phyloP scores from a whole-genome alignment of 2,797 vertebrate species.

The Oophaga sylvatica region DNA sequence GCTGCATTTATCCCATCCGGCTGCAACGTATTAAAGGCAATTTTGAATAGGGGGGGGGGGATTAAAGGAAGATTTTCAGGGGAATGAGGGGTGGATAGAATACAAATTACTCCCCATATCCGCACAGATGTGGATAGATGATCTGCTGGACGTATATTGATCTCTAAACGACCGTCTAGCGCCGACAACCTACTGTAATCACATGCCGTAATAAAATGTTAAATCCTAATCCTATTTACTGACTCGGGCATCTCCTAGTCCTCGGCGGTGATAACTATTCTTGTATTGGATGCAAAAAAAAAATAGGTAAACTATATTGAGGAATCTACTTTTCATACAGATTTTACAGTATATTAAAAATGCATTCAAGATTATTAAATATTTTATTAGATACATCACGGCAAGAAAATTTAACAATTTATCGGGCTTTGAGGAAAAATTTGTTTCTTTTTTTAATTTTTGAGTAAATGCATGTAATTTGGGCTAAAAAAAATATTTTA shows the following conservation, averaged over 20 bases:
- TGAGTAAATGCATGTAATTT: too few relatives aligned
- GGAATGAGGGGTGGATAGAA: constrained; percentile 3
- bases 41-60: constrained; percentile 26
- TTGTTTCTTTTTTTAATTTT: too few relatives aligned
- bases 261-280: background rate
- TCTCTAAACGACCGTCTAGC: constrained; percentile 34
- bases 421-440: too few relatives aligned
- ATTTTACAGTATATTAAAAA: background rate
- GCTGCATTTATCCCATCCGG: constrained; percentile 2
- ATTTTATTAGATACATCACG: background rate
- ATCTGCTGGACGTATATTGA: constrained; percentile 45
- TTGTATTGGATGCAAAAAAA: background rate
- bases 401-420: background rate
- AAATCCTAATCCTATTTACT: constrained; percentile 51
- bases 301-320: background rate
- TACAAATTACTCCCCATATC: constrained; percentile 38
- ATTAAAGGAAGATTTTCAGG: constrained; percentile 37
- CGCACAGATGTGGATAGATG: constrained; percentile 37
- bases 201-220: constrained; percentile 39
- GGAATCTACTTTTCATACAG: background rate
- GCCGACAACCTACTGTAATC: constrained; percentile 35
- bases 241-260: background rate
- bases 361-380: background rate
- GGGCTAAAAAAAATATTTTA: too few relatives aligned
- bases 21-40: constrained; percentile 29